phyloP scores from a whole-genome alignment of 2,113 vertebrate species.

The Plecotus auritus region DNA sequence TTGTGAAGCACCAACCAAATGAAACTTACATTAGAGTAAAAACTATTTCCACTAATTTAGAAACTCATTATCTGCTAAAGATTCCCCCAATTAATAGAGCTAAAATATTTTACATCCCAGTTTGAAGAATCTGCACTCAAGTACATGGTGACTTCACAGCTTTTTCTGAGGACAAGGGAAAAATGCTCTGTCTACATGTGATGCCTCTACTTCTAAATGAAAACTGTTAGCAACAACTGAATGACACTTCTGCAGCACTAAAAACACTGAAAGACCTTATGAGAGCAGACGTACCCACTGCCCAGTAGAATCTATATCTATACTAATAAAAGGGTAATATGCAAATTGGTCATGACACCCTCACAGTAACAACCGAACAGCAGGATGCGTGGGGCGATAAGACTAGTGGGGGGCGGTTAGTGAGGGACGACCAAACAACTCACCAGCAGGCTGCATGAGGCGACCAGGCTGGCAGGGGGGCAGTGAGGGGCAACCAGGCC shows the following conservation, averaged over 20 bases:
- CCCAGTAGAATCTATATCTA: not conserved
- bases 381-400: too few species aligned
- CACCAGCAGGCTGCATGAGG: too few species aligned
- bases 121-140: not conserved
- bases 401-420: too few species aligned
- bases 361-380: too few species aligned
- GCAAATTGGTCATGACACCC: too few species aligned
- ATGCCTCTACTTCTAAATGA: not conserved
- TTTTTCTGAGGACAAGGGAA: not conserved
- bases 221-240: not conserved
- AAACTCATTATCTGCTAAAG: not conserved
- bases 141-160: not conserved
- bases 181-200: not conserved
- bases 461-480: too few species aligned
- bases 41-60: not conserved
- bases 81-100: not conserved
- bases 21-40: not conserved
- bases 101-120: not conserved
- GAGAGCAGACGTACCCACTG: not conserved
- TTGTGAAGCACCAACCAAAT: not conserved
- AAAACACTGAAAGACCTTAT: not conserved
- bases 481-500: too few species aligned
- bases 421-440: too few species aligned
- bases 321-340: too few species aligned
- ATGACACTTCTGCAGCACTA: not conserved